Conservation (phyloP, 2,797 vertebrate genomes). For the Myripristis jacobus region DNA sequence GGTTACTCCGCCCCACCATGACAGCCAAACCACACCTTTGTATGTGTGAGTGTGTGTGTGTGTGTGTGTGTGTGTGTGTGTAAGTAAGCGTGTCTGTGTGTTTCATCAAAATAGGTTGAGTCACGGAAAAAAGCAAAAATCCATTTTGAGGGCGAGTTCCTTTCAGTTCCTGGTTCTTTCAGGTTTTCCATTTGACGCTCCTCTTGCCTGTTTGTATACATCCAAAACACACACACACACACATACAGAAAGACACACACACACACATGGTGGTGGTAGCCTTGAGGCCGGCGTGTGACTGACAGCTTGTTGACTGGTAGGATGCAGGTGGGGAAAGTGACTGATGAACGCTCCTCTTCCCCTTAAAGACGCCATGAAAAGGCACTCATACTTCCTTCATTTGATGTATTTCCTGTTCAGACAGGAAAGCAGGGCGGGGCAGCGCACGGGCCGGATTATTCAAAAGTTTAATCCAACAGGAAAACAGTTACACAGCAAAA, state of each 20-base stretch:
- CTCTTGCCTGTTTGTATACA: conserved; percentile 1
- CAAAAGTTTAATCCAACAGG: too few species aligned
- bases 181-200: conserved; percentile 37
- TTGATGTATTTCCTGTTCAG: too few species aligned
- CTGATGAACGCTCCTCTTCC: too few species aligned
- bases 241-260: conserved; percentile 20
- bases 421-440: too few species aligned
- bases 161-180: conserved; percentile 18
- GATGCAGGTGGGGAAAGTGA: too few species aligned
- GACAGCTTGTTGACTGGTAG: too few species aligned
- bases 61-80: conserved; percentile 48
- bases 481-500: too few species aligned
- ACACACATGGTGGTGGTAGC: conserved; percentile 15
- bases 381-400: too few species aligned
- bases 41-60: conserved; percentile 13
- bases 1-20: conserved; percentile 80
- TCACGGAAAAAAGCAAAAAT: conserved; percentile 18
- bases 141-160: neutral
- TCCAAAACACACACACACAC: conserved; percentile 13
- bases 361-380: too few species aligned
- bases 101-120: conserved; percentile 20
- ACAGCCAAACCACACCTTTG: conserved; percentile 59
- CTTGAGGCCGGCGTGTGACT: too few species aligned
- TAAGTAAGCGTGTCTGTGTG: conserved; percentile 1
- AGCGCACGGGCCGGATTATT: too few species aligned